These are phyloP conservation scores for Agrypnia vestita DNA, from an alignment of 1,140 invertebrate genomes.

Conservation along the genomic window DNA sequence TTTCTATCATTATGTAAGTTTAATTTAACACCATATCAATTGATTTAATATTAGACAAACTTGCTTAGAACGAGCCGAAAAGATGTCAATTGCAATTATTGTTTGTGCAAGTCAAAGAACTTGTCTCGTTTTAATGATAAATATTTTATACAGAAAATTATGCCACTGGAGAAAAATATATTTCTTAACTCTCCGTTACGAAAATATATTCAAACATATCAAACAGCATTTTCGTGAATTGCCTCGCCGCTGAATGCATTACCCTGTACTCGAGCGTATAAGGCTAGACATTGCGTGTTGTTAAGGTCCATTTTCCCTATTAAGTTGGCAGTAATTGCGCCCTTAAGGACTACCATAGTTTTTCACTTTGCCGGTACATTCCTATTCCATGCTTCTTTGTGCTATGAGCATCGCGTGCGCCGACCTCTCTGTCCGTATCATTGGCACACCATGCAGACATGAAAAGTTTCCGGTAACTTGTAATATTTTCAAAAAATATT, in stretches of 20 bases:
- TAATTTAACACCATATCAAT: too few relatives aligned
- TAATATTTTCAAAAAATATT: background rate
- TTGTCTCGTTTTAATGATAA: too few relatives aligned
- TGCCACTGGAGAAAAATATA: too few relatives aligned
- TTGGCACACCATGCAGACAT: conserved; percentile 31
- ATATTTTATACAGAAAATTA: too few relatives aligned
- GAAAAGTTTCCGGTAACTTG: conserved; percentile 1
- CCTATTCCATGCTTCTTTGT: conserved; percentile 41
- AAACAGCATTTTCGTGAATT: background rate
- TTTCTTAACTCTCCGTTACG: too few relatives aligned
- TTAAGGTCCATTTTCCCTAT: conserved; percentile 52
- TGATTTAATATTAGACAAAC: too few relatives aligned
- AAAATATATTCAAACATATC: background rate
- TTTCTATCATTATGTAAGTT: too few relatives aligned
- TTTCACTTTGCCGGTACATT: conserved; percentile 52
- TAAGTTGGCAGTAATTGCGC: conserved; percentile 49
- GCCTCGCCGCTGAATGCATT: background rate
- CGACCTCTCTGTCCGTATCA: conserved; percentile 11
- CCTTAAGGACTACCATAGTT: conserved; percentile 56
- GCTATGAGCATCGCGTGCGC: conserved; percentile 42
- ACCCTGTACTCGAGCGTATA: background rate
- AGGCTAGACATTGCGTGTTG: conserved; percentile 11
- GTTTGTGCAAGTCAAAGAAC: too few relatives aligned
- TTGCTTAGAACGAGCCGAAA: too few relatives aligned
- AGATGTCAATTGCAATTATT: too few relatives aligned